phyloP scores from a whole-genome alignment of 2,797 vertebrate species.

The Gouania willdenowi region DNA sequence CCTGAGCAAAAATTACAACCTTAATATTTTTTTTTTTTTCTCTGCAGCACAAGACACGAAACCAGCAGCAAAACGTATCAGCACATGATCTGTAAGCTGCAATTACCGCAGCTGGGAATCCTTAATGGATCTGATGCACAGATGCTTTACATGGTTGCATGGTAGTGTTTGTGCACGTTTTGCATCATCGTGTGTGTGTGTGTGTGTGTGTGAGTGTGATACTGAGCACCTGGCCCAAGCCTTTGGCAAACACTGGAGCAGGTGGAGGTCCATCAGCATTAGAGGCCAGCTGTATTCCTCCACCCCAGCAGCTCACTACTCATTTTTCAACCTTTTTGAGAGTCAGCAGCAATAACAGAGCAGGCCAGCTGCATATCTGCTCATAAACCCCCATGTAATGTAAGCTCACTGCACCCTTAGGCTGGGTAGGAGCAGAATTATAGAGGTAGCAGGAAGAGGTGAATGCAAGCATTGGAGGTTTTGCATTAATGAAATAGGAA shows the following conservation, averaged over 20 bases:
- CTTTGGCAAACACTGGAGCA: constrained; percentile 38
- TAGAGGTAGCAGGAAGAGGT: neutral
- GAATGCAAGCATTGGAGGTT: neutral
- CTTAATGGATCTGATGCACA: constrained; percentile 44
- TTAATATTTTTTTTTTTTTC: constrained; percentile 31
- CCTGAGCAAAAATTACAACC: constrained; percentile 14
- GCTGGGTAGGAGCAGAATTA: neutral
- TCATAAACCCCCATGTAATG: constrained; percentile 19
- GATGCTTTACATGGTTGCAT: constrained; percentile 12
- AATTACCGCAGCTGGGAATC: constrained; percentile 40
- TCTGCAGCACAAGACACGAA: constrained; percentile 6
- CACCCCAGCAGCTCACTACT: constrained; percentile 47
- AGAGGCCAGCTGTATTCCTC: constrained; percentile 57
- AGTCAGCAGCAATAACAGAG: constrained; percentile 49
- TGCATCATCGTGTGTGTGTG: neutral
- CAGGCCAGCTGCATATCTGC: constrained; percentile 51
- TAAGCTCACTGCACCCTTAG: constrained; percentile 9
- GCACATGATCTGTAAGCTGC: constrained; percentile 12
- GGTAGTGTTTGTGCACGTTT: neutral
- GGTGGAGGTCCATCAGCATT: constrained; percentile 58
- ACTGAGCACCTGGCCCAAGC: constrained; percentile 46
- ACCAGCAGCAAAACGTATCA: constrained; percentile 32
- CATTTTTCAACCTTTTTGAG: constrained; percentile 47
- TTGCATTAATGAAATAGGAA: constrained; percentile 13
- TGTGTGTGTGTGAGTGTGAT: constrained; percentile 12